Evolutionary conservation across 2,797 vertebrate genomes (phyloP), one percentile per base, ranked within the genome.

Genomic region (Aulostomus chinensis): DNA sequence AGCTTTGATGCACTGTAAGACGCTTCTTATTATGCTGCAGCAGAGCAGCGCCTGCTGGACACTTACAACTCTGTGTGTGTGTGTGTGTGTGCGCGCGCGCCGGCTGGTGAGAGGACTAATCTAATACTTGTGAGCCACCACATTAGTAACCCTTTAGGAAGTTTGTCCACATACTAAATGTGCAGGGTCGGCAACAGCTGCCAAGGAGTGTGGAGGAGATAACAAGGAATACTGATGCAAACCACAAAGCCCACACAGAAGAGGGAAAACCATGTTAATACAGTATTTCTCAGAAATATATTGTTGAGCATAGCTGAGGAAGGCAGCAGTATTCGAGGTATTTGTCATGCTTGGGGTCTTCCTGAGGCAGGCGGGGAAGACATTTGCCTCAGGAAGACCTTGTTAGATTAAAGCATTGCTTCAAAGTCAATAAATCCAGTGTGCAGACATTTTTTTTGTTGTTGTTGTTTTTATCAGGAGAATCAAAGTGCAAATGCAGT

Each of bases 1-100:
- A 61, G 73, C 75, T 72, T 69, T 80, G 75, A 82, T 76, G 68
- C 68, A 57, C 15, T 5, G 32, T 15, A 36, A 73, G 39, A 48
- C 4, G 22, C 58, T 59, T 28, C 46, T 32, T 45, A 59, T 64
- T 68, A 65, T 45, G 26, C 63, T 37, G 58, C 37, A 36, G 37
- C 28, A 33, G 55, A 39, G 36, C n/a, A 17, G 35, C 28, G 32
- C 67, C 55, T 66, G 64, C 60, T 20, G 58, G 56, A 75, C 68
- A 61, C 61, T 36, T 38, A 15, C 1, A 18, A 26, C 13, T 40
- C 7, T 16, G 26, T 2, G 16, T 3, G 20, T 37, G 48, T 41
- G 30, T 15, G 5, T 33, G 14, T 32, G 41, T 33, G 41, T 28
- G 12, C 9, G 22, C n/a, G 18, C 15, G 25, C 16, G 12, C 16